A percentile compares a stretch with the other conserved stretches of the same genome.
phyloP scores from a whole-genome alignment of 2,888 invertebrate genomes.

The Isotomurus palustris region DNA sequence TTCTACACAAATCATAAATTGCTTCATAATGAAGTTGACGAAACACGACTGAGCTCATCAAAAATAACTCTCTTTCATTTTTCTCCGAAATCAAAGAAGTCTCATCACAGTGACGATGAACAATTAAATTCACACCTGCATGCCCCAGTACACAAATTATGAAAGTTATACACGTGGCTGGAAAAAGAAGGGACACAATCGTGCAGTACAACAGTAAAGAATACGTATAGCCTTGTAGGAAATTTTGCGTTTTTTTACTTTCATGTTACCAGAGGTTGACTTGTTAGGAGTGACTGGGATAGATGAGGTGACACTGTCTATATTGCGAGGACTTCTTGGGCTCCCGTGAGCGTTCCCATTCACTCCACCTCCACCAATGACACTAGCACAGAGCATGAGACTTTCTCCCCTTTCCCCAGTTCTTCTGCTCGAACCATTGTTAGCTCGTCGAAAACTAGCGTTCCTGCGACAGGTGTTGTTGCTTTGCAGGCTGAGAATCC shows the following conservation, averaged over 20 bases:
- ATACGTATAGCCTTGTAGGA: too few species aligned
- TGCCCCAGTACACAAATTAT: too few species aligned
- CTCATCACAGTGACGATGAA: too few species aligned
- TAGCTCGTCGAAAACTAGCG: neutral
- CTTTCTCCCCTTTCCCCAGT: neutral
- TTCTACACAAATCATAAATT: too few species aligned
- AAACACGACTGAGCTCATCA: too few species aligned
- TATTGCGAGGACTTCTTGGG: neutral
- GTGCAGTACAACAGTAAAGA: too few species aligned
- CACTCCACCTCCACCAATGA: neutral
- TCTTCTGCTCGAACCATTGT: neutral
- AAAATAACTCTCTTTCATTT: too few species aligned
- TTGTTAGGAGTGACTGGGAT: neutral
- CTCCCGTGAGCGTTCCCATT: neutral
- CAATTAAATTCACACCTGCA: neutral
- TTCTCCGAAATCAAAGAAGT: too few species aligned
- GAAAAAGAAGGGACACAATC: too few species aligned
- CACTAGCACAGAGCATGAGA: neutral
- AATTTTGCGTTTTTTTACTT: too few species aligned
- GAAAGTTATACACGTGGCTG: too few species aligned
- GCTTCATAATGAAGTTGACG: too few species aligned
- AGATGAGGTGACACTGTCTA: neutral
- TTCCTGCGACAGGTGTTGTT: neutral
- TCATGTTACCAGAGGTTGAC: neutral
- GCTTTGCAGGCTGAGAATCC: neutral